Base-by-base conservation (phyloP, 2,113 vertebrate genomes). In the Onychostruthus taczanowskii region DNA sequence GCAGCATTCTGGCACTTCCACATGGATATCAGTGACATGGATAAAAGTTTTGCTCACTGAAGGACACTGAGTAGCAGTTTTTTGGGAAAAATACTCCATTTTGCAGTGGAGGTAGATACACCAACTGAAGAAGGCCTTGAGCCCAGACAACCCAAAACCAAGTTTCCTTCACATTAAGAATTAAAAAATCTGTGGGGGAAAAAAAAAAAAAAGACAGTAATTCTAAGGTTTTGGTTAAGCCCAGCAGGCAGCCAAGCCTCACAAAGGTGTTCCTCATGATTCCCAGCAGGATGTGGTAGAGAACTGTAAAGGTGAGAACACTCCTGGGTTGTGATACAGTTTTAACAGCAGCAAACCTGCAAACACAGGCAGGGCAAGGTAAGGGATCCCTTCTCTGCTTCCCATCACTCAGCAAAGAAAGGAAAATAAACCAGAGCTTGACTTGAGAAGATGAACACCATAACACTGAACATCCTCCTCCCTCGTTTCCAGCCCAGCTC, bases 381-480 rank as follows among this genome's bases (percentile, higher is more conserved):
- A 41, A 79, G 27, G 41, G 43, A 63, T 67, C 14, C 15, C 7
- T 78, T 89, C 44, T 39, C 66, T 59, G 6, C 31, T 59, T 59
- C 69, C 53, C 16, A 13, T 47, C 0, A 0, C 23, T 31, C 59
- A n/a, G 53, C 47, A 69, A 24, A 10, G 14, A 16, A 16, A 44
- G 19, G 16, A 0, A 19, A 8, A 47, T 21, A 56, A 62, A 50
- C 33, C 35, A 79, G 67, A 75, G 35, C 56, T 50, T 91, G 70
- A 46, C 50, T 41, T 66, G 46, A 56, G 50, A 68, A 62, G 50
- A 37, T 66, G 58, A 52, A 83, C 0, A 0, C 33, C 1, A 0
- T 8, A 74, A 77, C 10, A 12, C 50, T 86, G 56, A 89, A 46
- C 4, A 6, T 30, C 50, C 56, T 61, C 76, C 41, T 91, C 31